A percentile compares a stretch with the other conserved stretches of the same genome.
Conservation (phyloP, 2,113 vertebrate genomes). For the Tachysurus fulvidraco region DNA sequence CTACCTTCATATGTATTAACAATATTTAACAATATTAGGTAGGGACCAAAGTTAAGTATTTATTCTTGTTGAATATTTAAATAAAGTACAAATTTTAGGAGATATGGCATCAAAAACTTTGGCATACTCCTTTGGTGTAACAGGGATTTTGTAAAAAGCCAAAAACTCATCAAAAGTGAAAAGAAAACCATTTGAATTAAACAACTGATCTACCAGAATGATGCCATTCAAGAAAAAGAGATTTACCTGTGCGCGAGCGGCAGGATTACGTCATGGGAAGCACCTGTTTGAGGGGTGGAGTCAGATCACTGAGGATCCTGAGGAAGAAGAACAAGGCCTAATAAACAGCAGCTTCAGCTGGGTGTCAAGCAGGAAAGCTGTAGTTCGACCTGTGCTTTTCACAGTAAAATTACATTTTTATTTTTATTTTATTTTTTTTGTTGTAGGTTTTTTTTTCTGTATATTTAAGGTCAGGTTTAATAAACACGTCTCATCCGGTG, state of each 20-base stretch:
- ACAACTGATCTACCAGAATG: no score
- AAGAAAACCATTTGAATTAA: no score
- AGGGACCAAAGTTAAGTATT: no score
- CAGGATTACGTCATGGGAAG: not conserved
- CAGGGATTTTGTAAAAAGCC: no score
- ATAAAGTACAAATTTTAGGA: no score
- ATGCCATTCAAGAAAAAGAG: no score
- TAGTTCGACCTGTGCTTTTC: not conserved
- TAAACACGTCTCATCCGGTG: not conserved
- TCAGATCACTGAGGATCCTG: constrained; percentile 7
- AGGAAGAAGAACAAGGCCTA: not conserved
- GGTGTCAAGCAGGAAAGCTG: not conserved
- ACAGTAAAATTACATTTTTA: not conserved
- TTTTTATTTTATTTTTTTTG: not conserved
- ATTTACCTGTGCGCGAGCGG: constrained; percentile 20
- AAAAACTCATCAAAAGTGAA: no score
- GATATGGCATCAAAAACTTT: no score
- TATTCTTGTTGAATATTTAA: no score
- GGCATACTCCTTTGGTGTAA: no score
- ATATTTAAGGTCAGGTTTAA: not conserved
- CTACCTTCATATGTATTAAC: no score
- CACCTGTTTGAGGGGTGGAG: constrained; percentile 72
- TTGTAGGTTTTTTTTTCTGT: not conserved
- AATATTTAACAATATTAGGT: no score
- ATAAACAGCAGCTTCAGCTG: not conserved